Percentiles rank a stretch among this genome's conserved stretches.
Conservation (phyloP, 2,888 invertebrate species). For the Mesochorus sp. region DNA sequence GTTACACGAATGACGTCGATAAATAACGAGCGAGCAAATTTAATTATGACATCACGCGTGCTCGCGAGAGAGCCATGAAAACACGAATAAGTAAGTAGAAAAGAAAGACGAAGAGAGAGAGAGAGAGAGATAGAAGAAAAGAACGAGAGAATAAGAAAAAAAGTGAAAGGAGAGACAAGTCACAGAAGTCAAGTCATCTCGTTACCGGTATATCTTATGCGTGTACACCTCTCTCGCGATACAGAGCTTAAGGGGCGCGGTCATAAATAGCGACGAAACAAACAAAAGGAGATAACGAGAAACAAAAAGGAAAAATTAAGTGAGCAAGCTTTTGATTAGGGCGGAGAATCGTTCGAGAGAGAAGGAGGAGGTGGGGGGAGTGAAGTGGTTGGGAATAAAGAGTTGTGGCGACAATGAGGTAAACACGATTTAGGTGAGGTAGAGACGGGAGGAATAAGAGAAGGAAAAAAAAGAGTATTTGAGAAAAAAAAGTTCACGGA, state of each 20-base stretch:
- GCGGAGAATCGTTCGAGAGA: neutral
- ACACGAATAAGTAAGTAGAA: conserved; percentile 31
- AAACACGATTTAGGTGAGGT: conserved; percentile 11
- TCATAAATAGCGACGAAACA: conserved; percentile 31
- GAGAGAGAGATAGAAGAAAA: conserved; percentile 14
- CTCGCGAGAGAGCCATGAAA: conserved; percentile 8
- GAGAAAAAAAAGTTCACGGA: no score
- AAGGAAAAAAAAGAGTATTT: neutral
- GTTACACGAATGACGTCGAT: conserved; percentile 43
- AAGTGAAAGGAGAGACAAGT: conserved; percentile 9
- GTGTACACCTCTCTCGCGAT: neutral
- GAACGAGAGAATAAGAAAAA: neutral
- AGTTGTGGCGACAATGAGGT: conserved; percentile 14
- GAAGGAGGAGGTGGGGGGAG: neutral
- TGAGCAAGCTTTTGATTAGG: neutral
- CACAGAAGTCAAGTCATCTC: conserved; percentile 25
- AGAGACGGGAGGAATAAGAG: conserved; percentile 20
- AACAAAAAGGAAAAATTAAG: neutral
- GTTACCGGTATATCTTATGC: conserved; percentile 11
- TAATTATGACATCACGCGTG: conserved; percentile 59
- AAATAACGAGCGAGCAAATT: conserved; percentile 43
- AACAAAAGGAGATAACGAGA: conserved; percentile 26
- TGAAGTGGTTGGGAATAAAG: conserved; percentile 32
- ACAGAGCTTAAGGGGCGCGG: conserved; percentile 17
- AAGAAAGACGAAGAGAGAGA: neutral